Base-by-base conservation (phyloP, 2,888 invertebrate genomes). In the Drosophila cracens region DNA sequence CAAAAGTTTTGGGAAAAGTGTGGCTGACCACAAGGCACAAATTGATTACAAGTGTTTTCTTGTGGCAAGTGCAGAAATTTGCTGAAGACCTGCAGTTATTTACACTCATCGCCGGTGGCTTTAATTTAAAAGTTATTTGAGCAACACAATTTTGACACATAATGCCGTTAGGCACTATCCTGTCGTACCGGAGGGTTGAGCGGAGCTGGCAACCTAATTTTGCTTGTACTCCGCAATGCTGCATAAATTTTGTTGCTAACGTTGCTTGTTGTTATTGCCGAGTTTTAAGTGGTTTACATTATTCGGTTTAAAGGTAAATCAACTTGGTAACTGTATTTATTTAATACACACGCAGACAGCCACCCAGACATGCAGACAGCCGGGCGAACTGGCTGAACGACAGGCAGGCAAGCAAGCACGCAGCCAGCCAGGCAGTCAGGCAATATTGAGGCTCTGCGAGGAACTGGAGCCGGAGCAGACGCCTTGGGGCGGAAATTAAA, bases 301-400 rank as follows among this genome's bases (percentile, higher is more conserved):
- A 86, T 86, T 88, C 88, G 87, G 86, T 78, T 86, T 86, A 88
- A 86, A 86, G 85, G 87, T 83, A 83, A 88, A 83, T 86, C 87
- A 86, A 86, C 88, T 88, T 81, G 88, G 88, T 88, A 86, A 86
- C 86, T 86, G 85, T 86, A 86, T 88, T 86, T 86, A 86, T 86
- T 86, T 86, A 86, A 86, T 88, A 82, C 78, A 86, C 82, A 76
- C 83, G 72, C 79, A 79, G 70, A 53, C 67, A 71, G 66, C 13
- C 71, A 71, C 33, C 34, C 66, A 70, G 25, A 43, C 64, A 71
- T 36, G 46, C 69, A 48, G 52, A 51, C 66, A 60, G 38, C 70
- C 74, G 66, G 53, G 36, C 70, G 56, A 63, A 60, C 65, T 56
- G 34, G 25, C 61, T 34, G 51, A 56, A 40, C 54, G 57, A 34